Evolutionary conservation across 2,797 vertebrate genomes (phyloP).

Genomic region (Serranus cabrilla): DNA sequence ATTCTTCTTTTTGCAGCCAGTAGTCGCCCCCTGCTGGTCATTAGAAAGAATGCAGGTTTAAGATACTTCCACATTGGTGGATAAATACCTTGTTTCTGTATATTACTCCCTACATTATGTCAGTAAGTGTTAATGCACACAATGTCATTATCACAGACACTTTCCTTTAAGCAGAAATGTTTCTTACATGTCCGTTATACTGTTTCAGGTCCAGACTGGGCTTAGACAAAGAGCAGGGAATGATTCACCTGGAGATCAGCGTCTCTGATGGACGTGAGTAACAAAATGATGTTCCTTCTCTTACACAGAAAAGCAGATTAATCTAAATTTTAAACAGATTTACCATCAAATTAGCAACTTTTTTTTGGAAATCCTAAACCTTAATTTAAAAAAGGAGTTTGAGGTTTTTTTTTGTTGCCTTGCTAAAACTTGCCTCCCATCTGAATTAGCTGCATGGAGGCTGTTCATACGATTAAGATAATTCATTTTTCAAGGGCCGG

Average conservation of each 20-base stretch:
- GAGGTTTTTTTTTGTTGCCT: constrained; percentile 20
- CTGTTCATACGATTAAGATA: constrained; percentile 64
- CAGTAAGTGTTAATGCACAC: not conserved
- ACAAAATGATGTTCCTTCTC: not conserved
- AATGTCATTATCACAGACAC: not conserved
- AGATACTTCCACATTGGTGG: no score
- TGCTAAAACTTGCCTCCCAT: constrained; percentile 32
- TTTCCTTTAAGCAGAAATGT: constrained; percentile 16
- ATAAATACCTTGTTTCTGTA: no score
- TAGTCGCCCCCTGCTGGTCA: no score
- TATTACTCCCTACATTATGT: no score
- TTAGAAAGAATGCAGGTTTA: no score
- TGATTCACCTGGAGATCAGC: constrained; percentile 93
- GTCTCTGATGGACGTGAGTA: constrained; percentile 92
- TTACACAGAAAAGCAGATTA: constrained; percentile 1
- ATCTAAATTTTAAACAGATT: not conserved
- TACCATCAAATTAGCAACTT: constrained; percentile 23
- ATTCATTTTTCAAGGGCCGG: constrained; percentile 73
- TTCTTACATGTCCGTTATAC: constrained; percentile 28
- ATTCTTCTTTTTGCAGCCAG: no score
- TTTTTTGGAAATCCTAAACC: constrained; percentile 24
- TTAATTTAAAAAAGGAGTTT: constrained; percentile 13
- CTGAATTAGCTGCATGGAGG: constrained; percentile 47
- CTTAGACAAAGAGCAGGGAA: constrained; percentile 92
- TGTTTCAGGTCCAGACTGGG: constrained; percentile 91